Percentiles rank a stretch among this genome's conserved stretches.
Evolutionary conservation across 2,797 vertebrate species (phyloP).

Genomic region (Halcyon smyrnensis): DNA sequence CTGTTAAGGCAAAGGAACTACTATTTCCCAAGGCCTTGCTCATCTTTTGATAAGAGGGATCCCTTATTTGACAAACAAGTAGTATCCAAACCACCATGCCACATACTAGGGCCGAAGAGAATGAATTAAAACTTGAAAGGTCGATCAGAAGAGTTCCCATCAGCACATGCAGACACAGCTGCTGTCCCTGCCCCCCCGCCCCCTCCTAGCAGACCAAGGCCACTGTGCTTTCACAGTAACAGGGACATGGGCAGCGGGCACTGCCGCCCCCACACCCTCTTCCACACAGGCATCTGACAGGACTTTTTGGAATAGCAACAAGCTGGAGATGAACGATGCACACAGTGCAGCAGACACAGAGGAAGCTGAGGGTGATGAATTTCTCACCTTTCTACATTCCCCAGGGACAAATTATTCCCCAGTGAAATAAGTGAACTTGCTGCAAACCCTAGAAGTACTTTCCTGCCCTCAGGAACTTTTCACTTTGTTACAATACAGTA

Average conservation of each 20-base stretch:
- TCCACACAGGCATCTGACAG: not conserved
- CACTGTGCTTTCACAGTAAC: not conserved
- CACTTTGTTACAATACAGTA: not conserved
- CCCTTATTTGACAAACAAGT: accelerated
- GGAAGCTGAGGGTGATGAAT: not conserved
- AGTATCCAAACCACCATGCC: not conserved
- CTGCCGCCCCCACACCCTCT: accelerated
- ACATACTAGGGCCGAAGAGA: not conserved
- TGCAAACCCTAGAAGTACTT: not conserved
- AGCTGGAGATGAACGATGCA: not conserved
- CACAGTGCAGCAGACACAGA: accelerated
- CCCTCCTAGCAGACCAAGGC: not conserved
- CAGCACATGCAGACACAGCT: accelerated
- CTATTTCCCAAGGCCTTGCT: not conserved
- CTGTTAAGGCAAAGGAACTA: not conserved
- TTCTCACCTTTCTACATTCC: not conserved
- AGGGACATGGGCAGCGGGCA: not conserved
- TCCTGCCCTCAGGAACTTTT: not conserved
- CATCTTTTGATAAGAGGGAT: not conserved
- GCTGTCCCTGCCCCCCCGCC: not conserved
- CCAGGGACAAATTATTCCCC: not conserved
- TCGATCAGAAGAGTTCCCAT: not conserved
- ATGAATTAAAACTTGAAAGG: not conserved
- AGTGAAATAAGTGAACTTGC: not conserved
- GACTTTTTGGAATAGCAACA: not conserved